These are phyloP conservation scores for Amphimallon solstitiale DNA, from an alignment of 2,888 invertebrate genomes.

Conservation along the genomic window DNA sequence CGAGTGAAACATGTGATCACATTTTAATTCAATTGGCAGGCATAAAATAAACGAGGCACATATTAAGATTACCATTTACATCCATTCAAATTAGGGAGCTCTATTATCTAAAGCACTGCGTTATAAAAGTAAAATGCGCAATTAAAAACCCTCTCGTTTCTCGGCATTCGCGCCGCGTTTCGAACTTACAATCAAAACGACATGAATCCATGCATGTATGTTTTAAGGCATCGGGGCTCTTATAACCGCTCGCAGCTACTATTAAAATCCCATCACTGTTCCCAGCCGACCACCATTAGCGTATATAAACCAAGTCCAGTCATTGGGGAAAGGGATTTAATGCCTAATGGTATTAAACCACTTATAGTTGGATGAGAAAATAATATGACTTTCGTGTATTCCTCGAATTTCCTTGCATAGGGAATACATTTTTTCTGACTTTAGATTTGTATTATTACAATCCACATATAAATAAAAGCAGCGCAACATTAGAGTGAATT, in stretches of 20 bases:
- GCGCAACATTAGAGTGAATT: too few relatives aligned
- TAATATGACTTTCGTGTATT: conserved; percentile 48
- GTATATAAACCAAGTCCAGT: conserved; percentile 54
- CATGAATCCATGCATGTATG: conserved; percentile 2
- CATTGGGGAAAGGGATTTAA: conserved; percentile 51
- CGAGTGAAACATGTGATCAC: conserved; percentile 24
- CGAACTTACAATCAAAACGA: not conserved
- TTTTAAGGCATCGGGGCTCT: conserved; percentile 43
- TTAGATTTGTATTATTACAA: too few relatives aligned
- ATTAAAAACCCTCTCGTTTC: conserved; percentile 48
- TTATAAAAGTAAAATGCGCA: conserved; percentile 55
- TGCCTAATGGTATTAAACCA: conserved; percentile 56
- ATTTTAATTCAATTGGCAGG: conserved; percentile 36
- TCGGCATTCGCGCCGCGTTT: not conserved
- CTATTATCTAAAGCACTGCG: conserved; percentile 51
- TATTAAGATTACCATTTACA: conserved; percentile 50
- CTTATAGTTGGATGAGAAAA: conserved; percentile 55
- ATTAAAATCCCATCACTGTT: conserved; percentile 61
- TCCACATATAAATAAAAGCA: too few relatives aligned
- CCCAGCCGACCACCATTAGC: conserved; percentile 58
- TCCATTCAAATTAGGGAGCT: conserved; percentile 51
- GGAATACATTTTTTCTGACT: not conserved
- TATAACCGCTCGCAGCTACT: conserved; percentile 53
- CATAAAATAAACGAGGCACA: conserved; percentile 48
- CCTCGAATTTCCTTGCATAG: conserved; percentile 14